A percentile compares a stretch with the other conserved stretches of the same genome.
Evolutionary conservation across 2,797 vertebrate genomes (phyloP).

Genomic region (Enteromius treurensis): DNA sequence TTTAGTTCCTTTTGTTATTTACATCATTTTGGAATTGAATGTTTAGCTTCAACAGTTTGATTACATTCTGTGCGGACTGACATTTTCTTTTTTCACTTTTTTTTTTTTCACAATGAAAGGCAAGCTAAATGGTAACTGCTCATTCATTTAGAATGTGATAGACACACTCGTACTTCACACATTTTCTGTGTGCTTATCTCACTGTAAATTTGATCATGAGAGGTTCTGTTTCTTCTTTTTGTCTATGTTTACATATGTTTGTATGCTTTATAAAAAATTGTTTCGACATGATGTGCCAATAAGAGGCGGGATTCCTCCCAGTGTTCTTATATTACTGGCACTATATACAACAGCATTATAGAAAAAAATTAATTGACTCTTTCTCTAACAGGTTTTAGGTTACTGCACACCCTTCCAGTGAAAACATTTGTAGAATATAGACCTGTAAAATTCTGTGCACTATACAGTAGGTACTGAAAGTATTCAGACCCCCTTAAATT

Average conservation of each 20-base stretch:
- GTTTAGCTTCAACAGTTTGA: not conserved
- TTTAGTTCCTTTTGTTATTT: not conserved
- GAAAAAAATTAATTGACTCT: not conserved
- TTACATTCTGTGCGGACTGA: not conserved
- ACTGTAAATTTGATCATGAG: not conserved
- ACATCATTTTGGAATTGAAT: not conserved
- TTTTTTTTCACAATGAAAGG: not conserved
- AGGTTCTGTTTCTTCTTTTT: not conserved
- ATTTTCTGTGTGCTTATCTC: not conserved
- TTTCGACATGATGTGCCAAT: not conserved
- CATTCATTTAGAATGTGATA: constrained; percentile 14
- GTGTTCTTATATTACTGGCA: not conserved
- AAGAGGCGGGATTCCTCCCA: not conserved
- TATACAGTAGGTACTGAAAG: not conserved
- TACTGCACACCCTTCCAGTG: not conserved
- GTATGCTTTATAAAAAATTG: not conserved
- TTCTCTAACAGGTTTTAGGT: not conserved
- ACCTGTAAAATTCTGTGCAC: not conserved
- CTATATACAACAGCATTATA: not conserved
- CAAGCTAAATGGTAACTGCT: not conserved
- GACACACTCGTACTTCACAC: constrained; percentile 16
- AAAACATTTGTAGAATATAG: not conserved
- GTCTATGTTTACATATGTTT: constrained; percentile 6
- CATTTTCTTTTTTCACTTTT: not conserved
- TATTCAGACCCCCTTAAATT: too few relatives aligned